Evolutionary conservation across 2,888 invertebrate genomes (phyloP).

Genomic region (Xanthorhoe spadicearia): DNA sequence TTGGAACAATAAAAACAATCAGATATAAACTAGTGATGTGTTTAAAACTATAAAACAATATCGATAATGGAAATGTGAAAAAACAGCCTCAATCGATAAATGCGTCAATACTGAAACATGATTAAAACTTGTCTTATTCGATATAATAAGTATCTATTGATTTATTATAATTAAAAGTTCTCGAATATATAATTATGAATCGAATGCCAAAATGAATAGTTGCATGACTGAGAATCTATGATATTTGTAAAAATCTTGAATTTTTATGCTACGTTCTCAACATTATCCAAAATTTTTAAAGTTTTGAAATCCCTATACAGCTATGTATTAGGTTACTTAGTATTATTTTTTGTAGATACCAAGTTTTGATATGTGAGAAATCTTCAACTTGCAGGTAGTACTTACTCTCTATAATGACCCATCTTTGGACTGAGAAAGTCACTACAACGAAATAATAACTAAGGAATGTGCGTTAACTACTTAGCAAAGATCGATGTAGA

Average conservation of each 20-base stretch:
- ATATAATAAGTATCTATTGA: conserved; percentile 3
- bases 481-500: conserved; percentile 43
- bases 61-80: conserved; percentile 48
- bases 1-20: conserved; percentile 77
- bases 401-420: conserved; percentile 53
- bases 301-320: conserved; percentile 12
- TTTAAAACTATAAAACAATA: conserved; percentile 76
- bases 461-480: conserved; percentile 71
- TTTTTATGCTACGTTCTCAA: background rate
- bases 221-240: too few relatives aligned
- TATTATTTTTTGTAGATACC: conserved; percentile 4
- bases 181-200: background rate
- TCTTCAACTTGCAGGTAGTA: conserved; percentile 3
- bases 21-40: conserved; percentile 60
- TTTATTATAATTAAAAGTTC: background rate
- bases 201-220: background rate
- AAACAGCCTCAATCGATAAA: conserved; percentile 76
- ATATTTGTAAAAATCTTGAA: background rate
- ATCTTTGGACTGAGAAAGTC: conserved; percentile 77
- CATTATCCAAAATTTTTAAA: conserved; percentile 10
- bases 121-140: conserved; percentile 28
- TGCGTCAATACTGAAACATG: conserved; percentile 78
- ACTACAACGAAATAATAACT: conserved; percentile 59
- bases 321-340: conserved; percentile 18
- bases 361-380: conserved; percentile 38